phyloP scores from a whole-genome alignment of 2,888 invertebrate genomes.

The Ecliptopera silaceata region DNA sequence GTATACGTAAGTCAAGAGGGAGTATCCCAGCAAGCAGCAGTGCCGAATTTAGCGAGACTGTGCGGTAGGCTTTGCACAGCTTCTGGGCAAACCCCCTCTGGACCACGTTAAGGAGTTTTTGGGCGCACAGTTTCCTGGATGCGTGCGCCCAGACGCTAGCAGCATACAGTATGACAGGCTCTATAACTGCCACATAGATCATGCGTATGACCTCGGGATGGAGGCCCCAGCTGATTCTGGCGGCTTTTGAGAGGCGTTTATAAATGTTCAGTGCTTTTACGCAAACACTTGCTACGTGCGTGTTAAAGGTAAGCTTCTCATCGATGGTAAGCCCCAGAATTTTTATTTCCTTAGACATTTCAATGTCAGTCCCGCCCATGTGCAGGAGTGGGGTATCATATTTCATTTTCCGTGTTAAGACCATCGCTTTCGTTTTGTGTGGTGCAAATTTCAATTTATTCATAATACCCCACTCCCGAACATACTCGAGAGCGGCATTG shows the following conservation, averaged over 20 bases:
- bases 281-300: background rate
- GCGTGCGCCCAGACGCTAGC: background rate
- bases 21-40: background rate
- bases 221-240: slow-evolving; percentile 17
- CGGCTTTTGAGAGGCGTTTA: slow-evolving; percentile 7
- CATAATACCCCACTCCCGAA: background rate
- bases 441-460: background rate
- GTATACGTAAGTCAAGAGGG: background rate
- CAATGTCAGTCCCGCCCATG: background rate
- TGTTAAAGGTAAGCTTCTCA: slow-evolving; percentile 13
- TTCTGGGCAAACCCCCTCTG: background rate
- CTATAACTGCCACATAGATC: background rate
- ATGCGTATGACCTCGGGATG: slow-evolving; percentile 27
- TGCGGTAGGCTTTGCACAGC: background rate
- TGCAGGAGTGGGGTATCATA: background rate
- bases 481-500: background rate
- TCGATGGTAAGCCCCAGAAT: slow-evolving; percentile 9
- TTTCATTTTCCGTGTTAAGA: too few relatives aligned
- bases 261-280: background rate
- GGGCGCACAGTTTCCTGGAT: background rate
- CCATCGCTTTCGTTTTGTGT: too few relatives aligned
- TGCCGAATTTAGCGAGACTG: background rate
- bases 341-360: slow-evolving; percentile 2
- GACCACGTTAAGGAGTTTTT: background rate
- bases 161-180: background rate